phyloP scores from a whole-genome alignment of 2,888 invertebrate genomes.

The Seladonia tumulorum region DNA sequence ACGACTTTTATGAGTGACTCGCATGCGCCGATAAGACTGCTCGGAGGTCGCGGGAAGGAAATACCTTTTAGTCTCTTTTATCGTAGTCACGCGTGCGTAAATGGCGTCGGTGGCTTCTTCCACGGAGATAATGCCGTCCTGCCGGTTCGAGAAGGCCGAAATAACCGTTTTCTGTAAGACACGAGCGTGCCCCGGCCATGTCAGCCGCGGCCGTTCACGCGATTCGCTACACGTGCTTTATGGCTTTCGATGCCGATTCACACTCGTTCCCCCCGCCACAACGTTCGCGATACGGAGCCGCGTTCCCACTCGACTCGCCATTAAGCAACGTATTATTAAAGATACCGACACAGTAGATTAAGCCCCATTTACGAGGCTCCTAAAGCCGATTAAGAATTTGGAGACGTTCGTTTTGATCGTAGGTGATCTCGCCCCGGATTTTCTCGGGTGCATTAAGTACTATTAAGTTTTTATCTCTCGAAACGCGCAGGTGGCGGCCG shows the following conservation, averaged over 20 bases:
- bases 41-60: conserved; percentile 59
- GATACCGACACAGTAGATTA: background rate
- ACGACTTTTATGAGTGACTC: conserved; percentile 58
- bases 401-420: background rate
- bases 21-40: conserved; percentile 56
- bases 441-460: background rate
- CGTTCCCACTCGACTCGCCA: background rate
- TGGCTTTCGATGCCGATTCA: conserved; percentile 15
- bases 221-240: conserved; percentile 54
- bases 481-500: background rate
- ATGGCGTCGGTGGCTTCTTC: conserved; percentile 63
- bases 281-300: background rate
- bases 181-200: conserved; percentile 38
- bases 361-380: background rate
- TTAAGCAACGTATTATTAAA: conserved; percentile 9
- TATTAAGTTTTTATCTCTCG: background rate
- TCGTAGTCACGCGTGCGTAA: conserved; percentile 54
- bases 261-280: conserved; percentile 4
- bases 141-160: conserved; percentile 56
- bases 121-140: conserved; percentile 56
- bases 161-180: conserved; percentile 54
- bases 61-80: conserved; percentile 63
- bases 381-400: background rate
- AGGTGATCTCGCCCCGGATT: background rate
- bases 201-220: conserved; percentile 16